Conservation (phyloP, 2,113 vertebrate genomes). For the Capricornis sumatraensis region DNA sequence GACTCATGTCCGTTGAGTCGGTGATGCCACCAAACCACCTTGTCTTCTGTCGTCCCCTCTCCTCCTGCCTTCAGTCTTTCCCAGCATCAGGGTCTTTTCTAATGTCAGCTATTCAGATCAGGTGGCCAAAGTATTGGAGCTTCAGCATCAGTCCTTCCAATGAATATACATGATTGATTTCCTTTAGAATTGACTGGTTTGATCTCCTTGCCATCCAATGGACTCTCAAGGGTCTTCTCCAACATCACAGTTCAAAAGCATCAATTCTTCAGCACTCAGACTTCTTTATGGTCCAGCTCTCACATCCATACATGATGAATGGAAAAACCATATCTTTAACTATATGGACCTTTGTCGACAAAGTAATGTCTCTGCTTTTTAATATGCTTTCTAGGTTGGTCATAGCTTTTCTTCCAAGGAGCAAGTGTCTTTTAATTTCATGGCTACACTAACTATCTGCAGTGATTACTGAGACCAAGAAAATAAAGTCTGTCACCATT, state of each 20-base stretch:
- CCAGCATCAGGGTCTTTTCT: neutral
- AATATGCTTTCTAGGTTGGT: neutral
- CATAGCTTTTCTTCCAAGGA: neutral
- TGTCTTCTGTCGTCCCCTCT: neutral
- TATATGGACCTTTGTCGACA: neutral
- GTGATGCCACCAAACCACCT: neutral
- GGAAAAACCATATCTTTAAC: neutral
- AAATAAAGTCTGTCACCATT: neutral
- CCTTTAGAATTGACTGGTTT: neutral
- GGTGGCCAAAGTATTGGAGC: neutral
- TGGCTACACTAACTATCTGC: neutral
- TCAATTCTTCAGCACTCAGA: neutral
- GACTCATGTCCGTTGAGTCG: neutral
- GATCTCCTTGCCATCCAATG: neutral
- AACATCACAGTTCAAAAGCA: neutral
- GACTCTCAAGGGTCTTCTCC: neutral
- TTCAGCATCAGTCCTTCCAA: neutral
- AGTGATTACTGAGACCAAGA: neutral
- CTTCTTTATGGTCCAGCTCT: neutral
- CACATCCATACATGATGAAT: neutral
- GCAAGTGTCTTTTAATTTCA: neutral
- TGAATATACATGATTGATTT: neutral
- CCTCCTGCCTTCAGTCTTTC: neutral
- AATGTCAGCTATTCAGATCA: neutral
- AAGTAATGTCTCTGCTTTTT: neutral